Conservation (phyloP, 2,888 invertebrate species). For the Acronicta psi region DNA sequence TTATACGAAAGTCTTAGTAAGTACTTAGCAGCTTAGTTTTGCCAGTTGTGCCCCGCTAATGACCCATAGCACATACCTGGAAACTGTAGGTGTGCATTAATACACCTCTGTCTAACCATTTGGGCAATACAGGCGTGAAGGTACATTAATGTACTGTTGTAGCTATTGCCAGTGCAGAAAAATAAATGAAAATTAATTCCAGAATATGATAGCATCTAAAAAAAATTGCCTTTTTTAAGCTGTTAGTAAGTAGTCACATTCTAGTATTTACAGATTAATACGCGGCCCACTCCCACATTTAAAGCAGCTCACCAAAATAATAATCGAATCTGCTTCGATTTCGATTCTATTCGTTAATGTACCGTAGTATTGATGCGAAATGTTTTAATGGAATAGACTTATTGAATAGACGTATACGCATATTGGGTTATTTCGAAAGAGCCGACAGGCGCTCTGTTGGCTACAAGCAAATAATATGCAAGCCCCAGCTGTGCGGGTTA, state of each 20-base stretch:
- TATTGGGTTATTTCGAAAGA: constrained; percentile 63
- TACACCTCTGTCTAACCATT: no score
- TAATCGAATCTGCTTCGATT: constrained; percentile 14
- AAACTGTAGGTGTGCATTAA: no score
- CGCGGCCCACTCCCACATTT: background rate
- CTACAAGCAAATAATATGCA: constrained; percentile 63
- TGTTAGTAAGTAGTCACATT: no score
- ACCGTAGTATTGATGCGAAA: constrained; percentile 38
- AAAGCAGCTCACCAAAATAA: constrained; percentile 25
- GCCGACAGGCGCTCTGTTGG: constrained; percentile 54
- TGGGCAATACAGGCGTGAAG: no score
- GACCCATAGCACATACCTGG: no score
- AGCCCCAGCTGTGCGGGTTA: constrained; percentile 66
- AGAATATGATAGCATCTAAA: background rate
- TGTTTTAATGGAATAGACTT: constrained; percentile 39
- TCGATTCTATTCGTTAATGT: constrained; percentile 31
- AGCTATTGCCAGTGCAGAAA: no score
- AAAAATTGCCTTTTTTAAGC: no score
- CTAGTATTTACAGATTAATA: constrained; percentile 10
- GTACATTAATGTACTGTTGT: no score
- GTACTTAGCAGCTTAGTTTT: no score
- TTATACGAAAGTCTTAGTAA: no score
- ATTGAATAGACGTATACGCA: constrained; percentile 43
- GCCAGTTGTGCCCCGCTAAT: no score
- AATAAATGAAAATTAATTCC: no score